Evolutionary conservation across 2,113 vertebrate genomes (phyloP).

Genomic region (Lophochroa leadbeateri): DNA sequence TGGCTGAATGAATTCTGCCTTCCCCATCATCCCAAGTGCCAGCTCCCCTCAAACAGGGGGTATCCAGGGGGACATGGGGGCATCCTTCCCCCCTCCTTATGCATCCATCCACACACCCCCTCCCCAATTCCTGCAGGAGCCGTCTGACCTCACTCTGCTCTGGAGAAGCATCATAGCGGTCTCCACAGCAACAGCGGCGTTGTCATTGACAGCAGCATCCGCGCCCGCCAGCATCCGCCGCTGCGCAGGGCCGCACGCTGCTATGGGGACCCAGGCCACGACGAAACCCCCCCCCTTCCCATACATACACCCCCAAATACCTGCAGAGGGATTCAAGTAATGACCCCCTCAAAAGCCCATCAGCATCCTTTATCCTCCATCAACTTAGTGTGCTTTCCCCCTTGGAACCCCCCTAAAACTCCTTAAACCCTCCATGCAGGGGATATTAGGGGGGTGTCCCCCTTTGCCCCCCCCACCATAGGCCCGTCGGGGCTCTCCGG

Average conservation of each 20-base stretch:
- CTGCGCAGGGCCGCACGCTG: constrained; percentile 33
- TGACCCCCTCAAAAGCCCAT: too few species aligned
- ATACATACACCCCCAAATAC: background rate
- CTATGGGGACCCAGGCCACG: background rate
- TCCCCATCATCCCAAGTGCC: too few species aligned
- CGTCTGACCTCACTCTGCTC: constrained; percentile 58
- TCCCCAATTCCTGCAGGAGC: background rate
- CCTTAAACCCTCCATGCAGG: too few species aligned
- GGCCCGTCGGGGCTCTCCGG: too few species aligned
- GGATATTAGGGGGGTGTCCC: too few species aligned
- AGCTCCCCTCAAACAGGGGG: background rate
- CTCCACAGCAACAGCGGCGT: constrained; percentile 58
- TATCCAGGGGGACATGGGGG: background rate
- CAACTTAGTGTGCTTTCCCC: too few species aligned
- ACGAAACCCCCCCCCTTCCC: background rate
- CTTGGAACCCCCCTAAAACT: too few species aligned
- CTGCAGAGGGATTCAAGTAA: background rate
- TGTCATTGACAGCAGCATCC: constrained; percentile 54
- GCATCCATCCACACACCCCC: background rate
- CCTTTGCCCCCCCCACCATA: too few species aligned
- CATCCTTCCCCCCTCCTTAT: background rate
- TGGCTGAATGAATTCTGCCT: background rate
- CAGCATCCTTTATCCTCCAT: too few species aligned
- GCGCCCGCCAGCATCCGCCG: constrained; percentile 20
- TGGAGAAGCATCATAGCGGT: constrained; percentile 52